Evolutionary conservation across 2,797 vertebrate genomes (phyloP), one percentile per base, ranked within the genome.

Genomic region (Podarcis lilfordi): DNA sequence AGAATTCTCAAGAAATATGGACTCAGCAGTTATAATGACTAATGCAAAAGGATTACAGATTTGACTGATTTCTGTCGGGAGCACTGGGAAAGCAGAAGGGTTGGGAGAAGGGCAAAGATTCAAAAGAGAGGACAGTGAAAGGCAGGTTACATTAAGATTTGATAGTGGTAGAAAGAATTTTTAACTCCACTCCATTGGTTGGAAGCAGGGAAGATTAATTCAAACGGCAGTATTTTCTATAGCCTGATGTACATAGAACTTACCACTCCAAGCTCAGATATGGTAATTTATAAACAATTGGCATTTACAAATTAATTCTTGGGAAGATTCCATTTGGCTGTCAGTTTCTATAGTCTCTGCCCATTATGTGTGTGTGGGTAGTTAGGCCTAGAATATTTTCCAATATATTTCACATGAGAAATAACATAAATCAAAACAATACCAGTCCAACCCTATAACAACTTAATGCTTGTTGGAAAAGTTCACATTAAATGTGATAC

Each of bases 281-380:
- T 89, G 86, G 83, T 86, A 93, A 37, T 91, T 92, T 88, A 88
- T 93, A 89, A 87, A 90, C 83, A 78, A 55, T 55, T 55, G 50
- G 78, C 93, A 91, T 93, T 95, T 95, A 88, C 91, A 94, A 89
- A 91, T 88, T 93, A 88, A 94, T 94, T 93, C 59, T 80, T 95
- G 92, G 92, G 93, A 90, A 89, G 66, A 81, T 92, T 89, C 92
- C 92, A 93, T 71, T 86, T 89, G 90, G 80, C 86, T 94, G 40
- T 93, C 91, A 91, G 55, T 89, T 84, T 94, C 87, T 75, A 89
- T 91, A 92, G 88, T 74, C 76, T 92, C 45, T 74, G 8, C 23
- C 10, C 27, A 35, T 79, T 45, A 66, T 27, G 55, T 82, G 43
- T 32, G 69, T 79, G 8, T 68, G 45, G 89, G 43, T 82, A 88